These are phyloP conservation scores for Enoplosus armatus DNA, from an alignment of 2,797 vertebrate species.

Conservation along the genomic window DNA sequence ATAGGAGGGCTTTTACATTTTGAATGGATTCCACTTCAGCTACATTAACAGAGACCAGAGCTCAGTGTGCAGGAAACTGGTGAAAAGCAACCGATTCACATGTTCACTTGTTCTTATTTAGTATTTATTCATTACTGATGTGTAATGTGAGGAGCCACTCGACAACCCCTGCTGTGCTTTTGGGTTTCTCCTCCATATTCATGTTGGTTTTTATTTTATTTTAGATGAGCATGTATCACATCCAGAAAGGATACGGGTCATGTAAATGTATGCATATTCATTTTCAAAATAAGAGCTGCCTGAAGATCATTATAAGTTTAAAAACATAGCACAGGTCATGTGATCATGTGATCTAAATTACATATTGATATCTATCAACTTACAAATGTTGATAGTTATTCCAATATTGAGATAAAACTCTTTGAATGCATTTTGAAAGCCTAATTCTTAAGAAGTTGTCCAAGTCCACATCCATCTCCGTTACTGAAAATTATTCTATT, in stretches of 20 bases:
- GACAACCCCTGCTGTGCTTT: conserved; percentile 4
- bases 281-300: conserved; percentile 11
- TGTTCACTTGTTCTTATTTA: conserved; percentile 33
- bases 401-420: neutral
- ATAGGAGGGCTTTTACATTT: conserved; percentile 65
- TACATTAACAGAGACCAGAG: conserved; percentile 62
- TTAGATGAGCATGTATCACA: conserved; percentile 1
- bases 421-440: neutral
- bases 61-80: conserved; percentile 42
- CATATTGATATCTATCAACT: neutral
- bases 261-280: neutral
- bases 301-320: neutral
- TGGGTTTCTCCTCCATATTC: conserved; percentile 54
- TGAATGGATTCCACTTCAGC: conserved; percentile 75
- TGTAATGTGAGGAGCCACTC: conserved; percentile 42
- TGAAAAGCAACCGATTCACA: conserved; percentile 52
- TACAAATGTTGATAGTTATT: neutral
- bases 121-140: conserved; percentile 42
- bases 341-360: neutral
- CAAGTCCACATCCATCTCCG: neutral
- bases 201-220: conserved; percentile 21
- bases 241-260: neutral
- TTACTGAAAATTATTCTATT: neutral
- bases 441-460: neutral
- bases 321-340: neutral